Percentiles rank a stretch among this genome's conserved stretches.
Evolutionary conservation across 2,113 vertebrate species (phyloP).

Genomic region (Jacana jacana): DNA sequence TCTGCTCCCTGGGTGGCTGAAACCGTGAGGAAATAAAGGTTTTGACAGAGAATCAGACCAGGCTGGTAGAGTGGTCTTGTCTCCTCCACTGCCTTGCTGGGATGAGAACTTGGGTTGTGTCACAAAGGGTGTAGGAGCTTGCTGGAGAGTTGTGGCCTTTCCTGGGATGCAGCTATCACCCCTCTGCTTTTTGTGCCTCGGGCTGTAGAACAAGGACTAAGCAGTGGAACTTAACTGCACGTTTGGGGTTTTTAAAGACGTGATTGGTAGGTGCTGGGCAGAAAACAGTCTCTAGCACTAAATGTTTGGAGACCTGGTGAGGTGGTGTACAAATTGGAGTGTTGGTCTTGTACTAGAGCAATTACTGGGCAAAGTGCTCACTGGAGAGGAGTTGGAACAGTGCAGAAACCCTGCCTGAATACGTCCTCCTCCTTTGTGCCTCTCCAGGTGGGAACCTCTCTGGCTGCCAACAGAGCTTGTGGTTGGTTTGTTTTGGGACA

Average conservation of each 20-base stretch:
- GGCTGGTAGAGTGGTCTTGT: neutral
- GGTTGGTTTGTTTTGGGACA: no score
- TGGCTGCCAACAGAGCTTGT: no score
- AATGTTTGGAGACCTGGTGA: neutral
- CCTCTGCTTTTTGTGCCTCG: neutral
- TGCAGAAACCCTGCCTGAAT: neutral
- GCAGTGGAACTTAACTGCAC: neutral
- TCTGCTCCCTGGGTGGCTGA: neutral
- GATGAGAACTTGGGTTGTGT: no score
- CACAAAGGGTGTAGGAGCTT: neutral
- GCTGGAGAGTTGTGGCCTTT: neutral
- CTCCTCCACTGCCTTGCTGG: neutral
- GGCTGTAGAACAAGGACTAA: neutral
- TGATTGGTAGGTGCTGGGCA: neutral
- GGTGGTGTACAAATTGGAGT: neutral
- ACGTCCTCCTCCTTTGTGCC: neutral
- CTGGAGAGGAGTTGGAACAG: neutral
- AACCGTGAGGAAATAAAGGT: neutral
- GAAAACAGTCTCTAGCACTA: neutral
- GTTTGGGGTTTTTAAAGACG: neutral
- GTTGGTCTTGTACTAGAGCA: neutral
- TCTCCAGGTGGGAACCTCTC: no score
- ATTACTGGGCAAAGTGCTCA: neutral
- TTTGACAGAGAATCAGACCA: no score
- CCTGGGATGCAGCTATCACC: neutral